Evolutionary conservation across 2,888 invertebrate genomes (phyloP).

Genomic region (Chironomus riparius): DNA sequence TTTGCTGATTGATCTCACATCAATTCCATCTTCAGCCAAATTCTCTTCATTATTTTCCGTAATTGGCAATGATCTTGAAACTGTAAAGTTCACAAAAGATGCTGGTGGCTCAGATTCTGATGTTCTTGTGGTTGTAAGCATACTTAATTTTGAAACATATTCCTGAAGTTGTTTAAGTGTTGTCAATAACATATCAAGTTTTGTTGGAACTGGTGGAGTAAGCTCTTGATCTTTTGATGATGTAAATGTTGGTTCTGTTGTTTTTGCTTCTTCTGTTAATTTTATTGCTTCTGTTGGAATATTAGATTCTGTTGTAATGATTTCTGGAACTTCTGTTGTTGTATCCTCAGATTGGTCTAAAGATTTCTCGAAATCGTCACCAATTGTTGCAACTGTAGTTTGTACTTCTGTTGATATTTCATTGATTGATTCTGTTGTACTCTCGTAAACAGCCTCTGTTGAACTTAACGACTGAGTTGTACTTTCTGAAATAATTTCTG

Average conservation of each 20-base stretch:
- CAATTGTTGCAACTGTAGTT: not conserved
- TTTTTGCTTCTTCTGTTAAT: not conserved
- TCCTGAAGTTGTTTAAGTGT: not conserved
- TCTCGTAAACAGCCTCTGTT: not conserved
- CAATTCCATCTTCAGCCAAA: not conserved
- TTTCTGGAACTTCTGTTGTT: not conserved
- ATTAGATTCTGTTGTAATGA: not conserved
- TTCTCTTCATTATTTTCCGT: not conserved
- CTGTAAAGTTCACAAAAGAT: slow-evolving; percentile 17
- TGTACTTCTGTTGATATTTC: not conserved
- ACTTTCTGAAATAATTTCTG: not conserved
- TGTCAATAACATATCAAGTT: not conserved
- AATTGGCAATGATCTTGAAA: not conserved
- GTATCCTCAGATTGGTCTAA: not conserved
- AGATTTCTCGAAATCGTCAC: too few species aligned
- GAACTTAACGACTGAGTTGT: not conserved
- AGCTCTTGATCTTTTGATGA: too few species aligned
- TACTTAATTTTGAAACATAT: not conserved
- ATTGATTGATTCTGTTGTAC: not conserved
- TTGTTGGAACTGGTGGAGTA: not conserved
- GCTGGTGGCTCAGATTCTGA: not conserved
- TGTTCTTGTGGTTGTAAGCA: not conserved
- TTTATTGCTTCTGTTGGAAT: not conserved
- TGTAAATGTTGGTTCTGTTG: not conserved
- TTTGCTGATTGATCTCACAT: not conserved